Evolutionary conservation across 2,113 vertebrate genomes (phyloP).

Genomic region (Chaetura pelagica): DNA sequence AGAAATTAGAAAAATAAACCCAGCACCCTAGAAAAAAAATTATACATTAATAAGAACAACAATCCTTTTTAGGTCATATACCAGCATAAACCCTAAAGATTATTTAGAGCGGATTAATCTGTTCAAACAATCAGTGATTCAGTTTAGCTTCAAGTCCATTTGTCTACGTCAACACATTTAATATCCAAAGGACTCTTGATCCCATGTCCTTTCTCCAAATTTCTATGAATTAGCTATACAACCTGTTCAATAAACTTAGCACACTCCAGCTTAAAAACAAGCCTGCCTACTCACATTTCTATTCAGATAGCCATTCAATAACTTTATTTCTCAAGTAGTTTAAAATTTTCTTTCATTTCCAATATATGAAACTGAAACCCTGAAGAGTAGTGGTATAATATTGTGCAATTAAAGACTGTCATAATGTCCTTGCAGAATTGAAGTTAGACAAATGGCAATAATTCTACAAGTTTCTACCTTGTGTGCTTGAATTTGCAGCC

Average conservation of each 20-base stretch:
- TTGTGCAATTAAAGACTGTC: background rate
- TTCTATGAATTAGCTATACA: background rate
- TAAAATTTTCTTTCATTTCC: background rate
- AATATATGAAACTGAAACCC: background rate
- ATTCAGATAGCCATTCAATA: background rate
- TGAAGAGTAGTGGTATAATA: background rate
- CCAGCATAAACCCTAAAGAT: background rate
- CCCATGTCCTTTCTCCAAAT: background rate
- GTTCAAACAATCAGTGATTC: background rate
- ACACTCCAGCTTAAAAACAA: background rate
- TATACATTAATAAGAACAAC: background rate
- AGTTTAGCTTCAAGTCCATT: background rate
- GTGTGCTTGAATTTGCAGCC: background rate
- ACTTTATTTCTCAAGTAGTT: background rate
- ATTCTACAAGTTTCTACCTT: background rate
- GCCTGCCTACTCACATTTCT: background rate
- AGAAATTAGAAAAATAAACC: background rate
- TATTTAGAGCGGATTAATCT: conserved; percentile 13
- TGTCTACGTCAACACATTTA: background rate
- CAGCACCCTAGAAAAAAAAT: background rate
- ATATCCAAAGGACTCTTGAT: background rate
- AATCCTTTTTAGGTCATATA: background rate
- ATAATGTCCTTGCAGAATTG: background rate
- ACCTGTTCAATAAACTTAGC: background rate
- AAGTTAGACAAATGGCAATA: background rate